Base-by-base conservation (phyloP, 2,888 invertebrate species). In the Leptodirus hochenwartii region DNA sequence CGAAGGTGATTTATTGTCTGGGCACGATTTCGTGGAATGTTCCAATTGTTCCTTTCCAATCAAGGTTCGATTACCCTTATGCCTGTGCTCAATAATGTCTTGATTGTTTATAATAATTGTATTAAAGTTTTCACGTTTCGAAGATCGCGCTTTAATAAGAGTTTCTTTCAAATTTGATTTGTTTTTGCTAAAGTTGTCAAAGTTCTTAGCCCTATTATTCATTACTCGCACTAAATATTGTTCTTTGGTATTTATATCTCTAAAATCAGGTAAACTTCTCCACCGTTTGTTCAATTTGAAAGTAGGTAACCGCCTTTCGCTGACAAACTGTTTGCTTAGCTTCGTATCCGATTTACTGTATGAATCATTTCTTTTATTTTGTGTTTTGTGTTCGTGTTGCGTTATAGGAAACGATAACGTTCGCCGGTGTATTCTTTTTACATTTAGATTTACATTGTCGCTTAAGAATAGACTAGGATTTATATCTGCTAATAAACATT, bases 401-500 rank as follows among this genome's bases (percentile, higher is more conserved):
- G 47, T 43, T 35, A 59, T 58, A n/a, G 64, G 65, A 38, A 64
- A 62, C 15, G 66, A 66, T 3, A 64, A 63, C 43, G 65, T 64
- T 17, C 68, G 56, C 37, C 60, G 51, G 32, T 65, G 64, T 31
- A 56, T 49, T 41, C 58, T 61, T 30, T 57, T 54, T 32, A 53
- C 54, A 29, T 46, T 45, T 35, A 45, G 44, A 16, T 46, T 41
- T 33, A 39, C 46, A 2, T 41, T 42, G 37, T 49, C 47, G 22
- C 46, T 38, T 32, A 49, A 33, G 44, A 56, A 57, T 22, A 71
- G 54, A 36, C 58, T 53, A 3, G 64, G 61, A 46, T 70, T 64
- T 30, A 74, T 66, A 50, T 72, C 71, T 6, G 66, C 63, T 17
- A 74, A 53, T 25, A 72, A 46, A 33, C 62, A 61, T 14, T 63